Percentiles rank a stretch among this genome's conserved stretches.
Conservation (phyloP, 2,888 invertebrate genomes). For the Odontothrips loti region DNA sequence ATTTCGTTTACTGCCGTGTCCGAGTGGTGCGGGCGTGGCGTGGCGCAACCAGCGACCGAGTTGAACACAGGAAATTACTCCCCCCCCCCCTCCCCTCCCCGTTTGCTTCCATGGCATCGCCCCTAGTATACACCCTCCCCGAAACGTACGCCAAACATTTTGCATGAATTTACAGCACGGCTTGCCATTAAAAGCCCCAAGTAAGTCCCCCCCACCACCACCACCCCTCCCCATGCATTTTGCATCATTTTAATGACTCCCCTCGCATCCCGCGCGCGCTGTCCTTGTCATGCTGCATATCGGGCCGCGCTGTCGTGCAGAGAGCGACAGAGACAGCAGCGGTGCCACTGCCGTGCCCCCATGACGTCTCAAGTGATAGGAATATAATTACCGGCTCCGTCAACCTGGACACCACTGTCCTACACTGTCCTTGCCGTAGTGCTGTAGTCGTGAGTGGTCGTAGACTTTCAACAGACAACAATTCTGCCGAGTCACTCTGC, state of each 20-base stretch:
- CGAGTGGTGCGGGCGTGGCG: neutral
- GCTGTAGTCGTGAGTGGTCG: too few relatives aligned
- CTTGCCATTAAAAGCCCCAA: constrained; percentile 12
- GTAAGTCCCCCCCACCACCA: neutral
- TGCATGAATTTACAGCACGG: constrained; percentile 20
- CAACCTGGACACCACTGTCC: too few relatives aligned
- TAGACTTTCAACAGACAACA: too few relatives aligned
- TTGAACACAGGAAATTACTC: constrained; percentile 2
- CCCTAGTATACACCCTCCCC: neutral
- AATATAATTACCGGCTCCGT: too few relatives aligned
- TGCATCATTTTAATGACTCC: constrained; percentile 23
- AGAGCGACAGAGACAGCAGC: neutral
- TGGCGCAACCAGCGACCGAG: neutral
- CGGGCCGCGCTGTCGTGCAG: neutral
- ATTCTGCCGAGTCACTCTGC: too few relatives aligned
- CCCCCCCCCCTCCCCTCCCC: neutral
- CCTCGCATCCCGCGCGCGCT: neutral
- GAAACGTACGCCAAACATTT: constrained; percentile 9
- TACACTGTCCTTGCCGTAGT: too few relatives aligned
- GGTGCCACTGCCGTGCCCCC: neutral
- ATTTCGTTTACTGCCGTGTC: neutral
- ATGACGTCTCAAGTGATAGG: neutral
- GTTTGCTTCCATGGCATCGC: neutral
- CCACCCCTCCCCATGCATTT: neutral
- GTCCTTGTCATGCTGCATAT: neutral